phyloP scores from a whole-genome alignment of 2,888 invertebrate genomes.

The Heliconius sara region DNA sequence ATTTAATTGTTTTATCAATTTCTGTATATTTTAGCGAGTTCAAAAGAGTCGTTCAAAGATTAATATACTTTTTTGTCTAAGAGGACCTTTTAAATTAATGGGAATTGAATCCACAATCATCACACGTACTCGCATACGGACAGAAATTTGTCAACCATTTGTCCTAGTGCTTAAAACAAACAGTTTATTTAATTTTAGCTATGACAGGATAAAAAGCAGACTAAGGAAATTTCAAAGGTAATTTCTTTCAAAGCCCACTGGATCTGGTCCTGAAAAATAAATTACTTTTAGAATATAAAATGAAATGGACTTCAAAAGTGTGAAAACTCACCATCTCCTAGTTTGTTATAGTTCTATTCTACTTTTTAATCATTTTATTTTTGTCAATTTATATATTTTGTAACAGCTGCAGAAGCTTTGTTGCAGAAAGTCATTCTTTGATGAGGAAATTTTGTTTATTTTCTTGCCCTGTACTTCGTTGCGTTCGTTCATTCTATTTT shows the following conservation, averaged over 20 bases:
- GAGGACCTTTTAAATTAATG: no score
- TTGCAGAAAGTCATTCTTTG: conserved; percentile 23
- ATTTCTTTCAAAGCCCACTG: conserved; percentile 27
- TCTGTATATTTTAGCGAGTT: no score
- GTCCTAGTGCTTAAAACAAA: neutral
- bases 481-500: neutral
- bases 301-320: conserved; percentile 27
- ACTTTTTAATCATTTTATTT: conserved; percentile 27
- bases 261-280: conserved; percentile 40
- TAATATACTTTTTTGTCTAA: no score
- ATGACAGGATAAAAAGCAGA: conserved; percentile 4
- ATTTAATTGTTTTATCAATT: no score
- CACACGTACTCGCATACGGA: no score
- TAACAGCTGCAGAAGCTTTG: conserved; percentile 22
- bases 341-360: conserved; percentile 16
- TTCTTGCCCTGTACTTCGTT: neutral
- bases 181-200: neutral
- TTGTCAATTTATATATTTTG: conserved; percentile 5
- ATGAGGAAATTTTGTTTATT: conserved; percentile 15
- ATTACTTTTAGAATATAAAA: conserved; percentile 41
- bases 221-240: conserved; percentile 23
- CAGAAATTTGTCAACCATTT: neutral
- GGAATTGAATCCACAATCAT: no score
- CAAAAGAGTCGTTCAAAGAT: no score
- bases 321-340: conserved; percentile 19